Evolutionary conservation across 1,140 invertebrate species (phyloP).

Genomic region (Belonocnema kinseyi): DNA sequence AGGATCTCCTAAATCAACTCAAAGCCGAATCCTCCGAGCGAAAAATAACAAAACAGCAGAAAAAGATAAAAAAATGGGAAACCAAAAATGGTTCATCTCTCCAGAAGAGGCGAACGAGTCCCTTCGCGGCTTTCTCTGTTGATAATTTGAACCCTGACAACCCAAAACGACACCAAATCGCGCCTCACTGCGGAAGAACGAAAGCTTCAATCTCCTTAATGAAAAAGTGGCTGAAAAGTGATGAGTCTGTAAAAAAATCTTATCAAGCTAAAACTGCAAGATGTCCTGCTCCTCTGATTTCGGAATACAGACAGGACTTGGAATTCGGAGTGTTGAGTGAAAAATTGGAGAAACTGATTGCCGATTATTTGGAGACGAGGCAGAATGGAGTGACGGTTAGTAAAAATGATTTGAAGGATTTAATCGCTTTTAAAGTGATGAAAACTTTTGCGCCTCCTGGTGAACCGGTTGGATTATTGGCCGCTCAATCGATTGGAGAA

Average conservation of each 20-base stretch:
- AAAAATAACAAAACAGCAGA: conserved; percentile 74
- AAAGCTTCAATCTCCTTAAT: conserved; percentile 76
- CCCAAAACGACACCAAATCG: conserved; percentile 55
- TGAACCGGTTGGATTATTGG: conserved; percentile 96
- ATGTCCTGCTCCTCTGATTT: conserved; percentile 86
- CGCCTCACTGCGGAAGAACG: conserved; percentile 60
- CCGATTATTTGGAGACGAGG: conserved; percentile 78
- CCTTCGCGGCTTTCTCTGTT: conserved; percentile 63
- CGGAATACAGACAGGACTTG: conserved; percentile 82
- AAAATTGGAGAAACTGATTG: conserved; percentile 82
- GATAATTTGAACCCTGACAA: conserved; percentile 60
- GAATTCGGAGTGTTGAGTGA: conserved; percentile 91
- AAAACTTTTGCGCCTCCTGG: conserved; percentile 89
- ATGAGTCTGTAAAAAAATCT: conserved; percentile 77
- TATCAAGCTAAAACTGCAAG: conserved; percentile 64
- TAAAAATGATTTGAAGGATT: conserved; percentile 79
- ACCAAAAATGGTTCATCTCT: conserved; percentile 76
- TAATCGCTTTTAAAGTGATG: conserved; percentile 87
- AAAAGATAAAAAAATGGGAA: conserved; percentile 78
- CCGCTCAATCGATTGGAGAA: conserved; percentile 95
- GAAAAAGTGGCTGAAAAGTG: conserved; percentile 79
- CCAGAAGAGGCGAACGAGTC: conserved; percentile 65
- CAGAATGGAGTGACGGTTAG: conserved; percentile 61
- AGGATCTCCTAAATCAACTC: conserved; percentile 77
- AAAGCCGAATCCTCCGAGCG: conserved; percentile 75